A percentile compares a stretch with the other conserved stretches of the same genome.
Evolutionary conservation across 2,888 invertebrate genomes (phyloP).

Genomic region (Xestoiulus laeticollis): DNA sequence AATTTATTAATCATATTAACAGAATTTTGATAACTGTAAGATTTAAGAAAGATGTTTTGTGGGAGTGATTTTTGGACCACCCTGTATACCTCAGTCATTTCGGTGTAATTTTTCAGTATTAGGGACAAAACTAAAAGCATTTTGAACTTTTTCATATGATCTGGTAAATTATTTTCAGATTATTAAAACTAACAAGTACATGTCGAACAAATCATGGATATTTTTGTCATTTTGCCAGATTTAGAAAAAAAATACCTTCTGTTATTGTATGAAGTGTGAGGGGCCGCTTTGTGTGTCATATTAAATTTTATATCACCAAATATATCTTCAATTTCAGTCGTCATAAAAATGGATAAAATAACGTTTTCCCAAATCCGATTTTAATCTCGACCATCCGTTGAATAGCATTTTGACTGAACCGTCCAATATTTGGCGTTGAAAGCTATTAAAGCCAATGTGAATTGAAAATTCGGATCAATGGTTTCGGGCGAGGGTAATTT

Average conservation of each 20-base stretch:
- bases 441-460: not conserved
- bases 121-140: too few species aligned
- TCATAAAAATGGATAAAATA: not conserved
- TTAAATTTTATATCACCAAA: not conserved
- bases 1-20: too few species aligned
- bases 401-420: not conserved
- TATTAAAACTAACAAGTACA: too few species aligned
- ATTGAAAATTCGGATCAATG: constrained; percentile 14
- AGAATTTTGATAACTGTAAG: too few species aligned
- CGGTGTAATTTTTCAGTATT: too few species aligned
- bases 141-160: too few species aligned
- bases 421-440: not conserved
- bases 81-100: too few species aligned
- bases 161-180: too few species aligned
- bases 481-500: not conserved
- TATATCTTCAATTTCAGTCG: constrained; percentile 22
- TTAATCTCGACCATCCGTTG: constrained; percentile 2
- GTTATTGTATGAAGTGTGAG: not conserved
- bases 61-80: too few species aligned
- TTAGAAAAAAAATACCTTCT: not conserved
- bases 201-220: too few species aligned
- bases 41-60: too few species aligned
- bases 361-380: constrained; percentile 4
- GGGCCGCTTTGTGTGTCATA: not conserved
- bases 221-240: not conserved